Conservation (phyloP, 2,113 vertebrate genomes). For the Prietella phreatophila region DNA sequence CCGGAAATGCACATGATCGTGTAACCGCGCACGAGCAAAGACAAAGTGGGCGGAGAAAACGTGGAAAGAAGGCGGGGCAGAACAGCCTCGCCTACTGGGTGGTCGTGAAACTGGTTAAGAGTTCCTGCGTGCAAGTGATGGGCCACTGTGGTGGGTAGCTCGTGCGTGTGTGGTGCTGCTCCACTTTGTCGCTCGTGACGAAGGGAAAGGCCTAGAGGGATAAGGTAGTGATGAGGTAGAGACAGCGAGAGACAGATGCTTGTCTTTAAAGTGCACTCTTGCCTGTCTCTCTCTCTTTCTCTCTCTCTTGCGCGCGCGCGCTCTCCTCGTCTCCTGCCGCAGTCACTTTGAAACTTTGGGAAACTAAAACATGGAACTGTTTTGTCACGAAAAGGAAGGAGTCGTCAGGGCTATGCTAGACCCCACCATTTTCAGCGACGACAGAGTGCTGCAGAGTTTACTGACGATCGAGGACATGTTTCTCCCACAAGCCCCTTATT, state of each 20-base stretch:
- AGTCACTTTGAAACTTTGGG: slow-evolving; percentile 51
- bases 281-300: slow-evolving; percentile 47
- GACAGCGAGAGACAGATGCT: slow-evolving; percentile 61
- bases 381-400: slow-evolving; percentile 85
- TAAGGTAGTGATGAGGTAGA: slow-evolving; percentile 18
- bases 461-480: slow-evolving; percentile 88
- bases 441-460: slow-evolving; percentile 87
- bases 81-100: slow-evolving; percentile 41
- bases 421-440: slow-evolving; percentile 83
- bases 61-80: slow-evolving; percentile 28
- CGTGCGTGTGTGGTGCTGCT: not conserved
- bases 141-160: not conserved
- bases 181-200: not conserved
- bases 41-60: not conserved
- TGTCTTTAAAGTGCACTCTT: slow-evolving; percentile 29
- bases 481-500: slow-evolving; percentile 87
- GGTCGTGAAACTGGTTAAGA: slow-evolving; percentile 30
- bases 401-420: slow-evolving; percentile 82
- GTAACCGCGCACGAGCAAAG: not conserved
- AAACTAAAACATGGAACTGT: slow-evolving; percentile 82
- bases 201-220: not conserved
- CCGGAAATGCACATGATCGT: not conserved
- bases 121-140: slow-evolving; percentile 15
- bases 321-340: slow-evolving; percentile 51
- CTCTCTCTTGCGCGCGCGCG: not conserved